phyloP scores from a whole-genome alignment of 2,888 invertebrate genomes.

The Nomada ruficornis region DNA sequence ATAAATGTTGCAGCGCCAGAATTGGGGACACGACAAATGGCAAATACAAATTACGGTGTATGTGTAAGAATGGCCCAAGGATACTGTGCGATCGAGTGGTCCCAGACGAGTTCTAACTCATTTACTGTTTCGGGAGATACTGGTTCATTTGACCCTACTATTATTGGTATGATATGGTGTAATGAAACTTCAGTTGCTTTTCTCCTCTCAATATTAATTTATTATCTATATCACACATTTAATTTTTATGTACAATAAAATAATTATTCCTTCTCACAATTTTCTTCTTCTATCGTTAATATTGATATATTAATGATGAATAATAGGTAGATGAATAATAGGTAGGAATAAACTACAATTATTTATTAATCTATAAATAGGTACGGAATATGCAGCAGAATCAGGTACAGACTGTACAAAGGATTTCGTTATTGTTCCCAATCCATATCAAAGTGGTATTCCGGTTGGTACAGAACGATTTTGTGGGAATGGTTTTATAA shows the following conservation, averaged over 20 bases:
- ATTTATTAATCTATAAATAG: conserved; percentile 59
- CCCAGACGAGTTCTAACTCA: conserved; percentile 86
- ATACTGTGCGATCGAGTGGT: conserved; percentile 90
- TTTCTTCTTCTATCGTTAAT: too few species aligned
- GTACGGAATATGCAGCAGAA: conserved; percentile 86
- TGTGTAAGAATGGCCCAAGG: conserved; percentile 91
- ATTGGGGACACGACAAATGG: conserved; percentile 89
- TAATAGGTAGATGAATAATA: too few species aligned
- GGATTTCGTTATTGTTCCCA: conserved; percentile 91
- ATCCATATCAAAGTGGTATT: conserved; percentile 85
- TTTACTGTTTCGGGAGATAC: conserved; percentile 91
- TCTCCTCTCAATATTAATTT: neutral
- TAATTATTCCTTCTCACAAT: too few species aligned
- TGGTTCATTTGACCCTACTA: conserved; percentile 87
- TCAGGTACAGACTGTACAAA: conserved; percentile 88
- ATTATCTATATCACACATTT: too few species aligned
- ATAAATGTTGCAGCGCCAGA: conserved; percentile 67
- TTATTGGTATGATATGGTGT: conserved; percentile 50
- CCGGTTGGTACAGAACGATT: conserved; percentile 87
- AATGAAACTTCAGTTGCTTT: neutral
- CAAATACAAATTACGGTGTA: conserved; percentile 90
- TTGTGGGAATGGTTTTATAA: conserved; percentile 90
- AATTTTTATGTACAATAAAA: too few species aligned
- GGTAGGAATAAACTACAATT: neutral
- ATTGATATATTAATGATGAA: too few species aligned